Base-by-base conservation (phyloP, 2,113 vertebrate species). In the Ariopsis seemanni region DNA sequence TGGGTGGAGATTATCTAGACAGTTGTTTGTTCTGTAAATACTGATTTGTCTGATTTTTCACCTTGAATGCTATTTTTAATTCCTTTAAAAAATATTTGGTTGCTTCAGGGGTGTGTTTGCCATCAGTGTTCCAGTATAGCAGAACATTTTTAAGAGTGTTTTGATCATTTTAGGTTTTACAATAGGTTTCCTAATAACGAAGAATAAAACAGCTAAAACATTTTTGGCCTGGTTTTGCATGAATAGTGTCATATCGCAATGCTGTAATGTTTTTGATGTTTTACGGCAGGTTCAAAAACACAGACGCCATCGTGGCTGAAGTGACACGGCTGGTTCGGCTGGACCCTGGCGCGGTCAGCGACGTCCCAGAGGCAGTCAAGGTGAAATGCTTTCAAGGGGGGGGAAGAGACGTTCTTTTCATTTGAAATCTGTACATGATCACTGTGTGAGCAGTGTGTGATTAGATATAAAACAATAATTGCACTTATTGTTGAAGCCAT, bases 351-450 rank as follows among this genome's bases (percentile, higher is more conserved):
- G 98, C 97, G 0, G 98, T 99, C 83, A 97, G 97, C 48, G 97
- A 99, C 0, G 93, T 99, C 5, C 98, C 98, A 0, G 98, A 99
- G 91, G 98, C 98, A 0, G 99, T 99, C 86, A 99, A 99, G 97
- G 98, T 97, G 85, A 87, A 86, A 72, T 1, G 15, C 5, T 58
- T 30, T 80, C 1, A 77, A 0, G 4, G 17, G n/a, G n/a, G 20
- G 34, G 1, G 0, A 17, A 1, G 20, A 77, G 14, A 15, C 0
- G 12, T 2, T 30, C 22, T 14, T 30, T 12, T 65, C 3, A 2
- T 63, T 42, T 42, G 42, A 22, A 63, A 63, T 1, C 7, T 22
- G 17, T 30, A 71, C 65, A 17, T 34, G 15, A 42, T 5, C 34
- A 42, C 17, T 71, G 69, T 34, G 27, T 71, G 30, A 50, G 42